Percentiles rank a stretch among this genome's conserved stretches.
Conservation (phyloP, 2,113 vertebrate species). For the Peromyscus maniculatus region DNA sequence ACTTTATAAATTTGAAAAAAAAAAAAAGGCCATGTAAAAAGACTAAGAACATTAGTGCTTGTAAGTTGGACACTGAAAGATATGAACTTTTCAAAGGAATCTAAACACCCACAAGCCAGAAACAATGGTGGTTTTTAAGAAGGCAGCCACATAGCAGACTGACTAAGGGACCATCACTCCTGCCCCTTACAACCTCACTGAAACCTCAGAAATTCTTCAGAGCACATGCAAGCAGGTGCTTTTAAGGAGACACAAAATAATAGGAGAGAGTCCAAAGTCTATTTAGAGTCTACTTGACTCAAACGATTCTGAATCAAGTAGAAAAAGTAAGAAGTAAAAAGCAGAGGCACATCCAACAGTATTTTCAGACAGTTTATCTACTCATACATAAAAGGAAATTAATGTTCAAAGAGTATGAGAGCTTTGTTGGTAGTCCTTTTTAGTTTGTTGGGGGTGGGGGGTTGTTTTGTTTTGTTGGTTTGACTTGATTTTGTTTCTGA, state of each 20-base stretch:
- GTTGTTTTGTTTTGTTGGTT: not conserved
- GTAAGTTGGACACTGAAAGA: conserved; percentile 59
- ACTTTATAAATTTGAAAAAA: conserved; percentile 47
- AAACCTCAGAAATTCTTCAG: conserved; percentile 35
- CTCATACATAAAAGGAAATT: conserved; percentile 40
- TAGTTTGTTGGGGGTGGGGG: not conserved
- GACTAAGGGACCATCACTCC: not conserved
- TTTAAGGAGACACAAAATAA: conserved; percentile 52
- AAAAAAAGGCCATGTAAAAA: conserved; percentile 51
- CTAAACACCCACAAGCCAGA: conserved; percentile 38
- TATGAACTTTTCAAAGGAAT: conserved; percentile 78
- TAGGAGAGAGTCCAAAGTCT: not conserved
- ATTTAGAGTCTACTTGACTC: not conserved
- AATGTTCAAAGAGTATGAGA: not conserved
- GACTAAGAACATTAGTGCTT: conserved; percentile 54
- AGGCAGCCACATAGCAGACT: conserved; percentile 42
- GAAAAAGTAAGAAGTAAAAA: not conserved
- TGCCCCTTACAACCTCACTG: conserved; percentile 45
- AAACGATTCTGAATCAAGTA: not conserved
- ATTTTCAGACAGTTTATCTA: not conserved
- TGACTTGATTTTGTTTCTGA: not conserved
- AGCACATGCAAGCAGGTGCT: conserved; percentile 44
- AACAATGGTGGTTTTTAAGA: conserved; percentile 73
- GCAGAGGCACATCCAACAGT: not conserved
- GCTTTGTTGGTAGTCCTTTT: not conserved